Base-by-base conservation (phyloP, 2,113 vertebrate species). In the Sminthopsis crassicaudata region DNA sequence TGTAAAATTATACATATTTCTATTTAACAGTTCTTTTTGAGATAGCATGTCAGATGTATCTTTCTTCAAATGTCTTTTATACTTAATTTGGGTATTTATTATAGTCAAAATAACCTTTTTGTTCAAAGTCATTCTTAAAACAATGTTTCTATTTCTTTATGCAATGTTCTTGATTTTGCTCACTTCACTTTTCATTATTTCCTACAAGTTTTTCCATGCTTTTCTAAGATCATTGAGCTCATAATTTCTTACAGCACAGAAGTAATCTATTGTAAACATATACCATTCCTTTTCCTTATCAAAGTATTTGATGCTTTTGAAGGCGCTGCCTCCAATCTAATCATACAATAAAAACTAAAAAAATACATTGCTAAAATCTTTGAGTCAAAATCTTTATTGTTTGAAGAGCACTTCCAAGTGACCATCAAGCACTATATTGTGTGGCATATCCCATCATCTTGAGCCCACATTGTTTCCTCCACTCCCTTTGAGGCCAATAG, bases 401-500 rank as follows among this genome's bases (percentile, higher is more conserved):
- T 94, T n/a, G 91, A 84, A 26, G 93, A 91, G 89, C 91, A 51
- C 60, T 92, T 96, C 84, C 89, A 95, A 95, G 76, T 52, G 53
- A 51, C 91, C 36, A 76, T 76, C 6, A 76, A 22, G 16, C 67
- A 76, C 2, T 76, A 92, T 48, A 92, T 95, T 97, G 89, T 52
- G 53, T 60, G 91, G 91, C 93, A 53, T 0, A 11, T 14, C 50
- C 91, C 95, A 94, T 89, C 93, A 97, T 27, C 2, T 4, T n/a
- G 67, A 95, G 27, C 94, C 9, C 9, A 52, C 89, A 55, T 27
- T 95, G 30, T 23, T 27, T 84, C 76, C 57, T 93, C 97, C 96
- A 97, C 93, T 96, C 94, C 96, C 97, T 89, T 50, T 92, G 53
- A 95, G 54, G 91, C 89, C 89, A 52, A 88, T 84, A 98, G 94